phyloP scores from a whole-genome alignment of 2,113 vertebrate species.

The Suricata suricatta region DNA sequence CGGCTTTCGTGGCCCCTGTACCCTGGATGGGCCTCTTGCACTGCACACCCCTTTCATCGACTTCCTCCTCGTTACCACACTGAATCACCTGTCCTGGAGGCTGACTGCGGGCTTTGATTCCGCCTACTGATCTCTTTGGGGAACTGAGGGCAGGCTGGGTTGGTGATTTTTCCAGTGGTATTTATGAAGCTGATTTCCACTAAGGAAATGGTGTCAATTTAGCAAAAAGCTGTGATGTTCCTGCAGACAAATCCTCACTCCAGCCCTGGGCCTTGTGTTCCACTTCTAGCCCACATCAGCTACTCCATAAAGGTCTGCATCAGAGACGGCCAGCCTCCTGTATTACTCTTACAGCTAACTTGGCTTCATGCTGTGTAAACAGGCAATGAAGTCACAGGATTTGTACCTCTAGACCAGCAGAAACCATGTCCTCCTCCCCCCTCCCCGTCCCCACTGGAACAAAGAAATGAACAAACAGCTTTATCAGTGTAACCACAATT shows the following conservation, averaged over 20 bases:
- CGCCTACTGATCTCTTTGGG: neutral
- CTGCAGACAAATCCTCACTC: neutral
- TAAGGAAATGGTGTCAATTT: neutral
- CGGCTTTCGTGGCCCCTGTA: neutral
- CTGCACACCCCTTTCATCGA: rapidly evolving
- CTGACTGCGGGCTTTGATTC: neutral
- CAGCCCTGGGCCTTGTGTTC: neutral
- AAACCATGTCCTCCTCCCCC: too few species aligned
- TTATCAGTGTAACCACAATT: neutral
- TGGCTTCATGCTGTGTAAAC: rapidly evolving
- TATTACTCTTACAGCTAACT: neutral
- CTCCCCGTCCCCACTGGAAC: neutral
- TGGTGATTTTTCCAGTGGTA: neutral
- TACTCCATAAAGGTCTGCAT: neutral
- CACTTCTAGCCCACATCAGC: neutral
- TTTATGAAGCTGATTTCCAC: neutral
- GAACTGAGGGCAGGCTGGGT: neutral
- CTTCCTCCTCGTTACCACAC: neutral
- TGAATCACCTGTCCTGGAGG: neutral
- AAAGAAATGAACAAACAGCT: neutral
- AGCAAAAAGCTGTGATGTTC: neutral
- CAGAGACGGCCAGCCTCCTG: neutral
- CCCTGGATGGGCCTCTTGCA: too few species aligned
- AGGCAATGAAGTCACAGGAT: neutral
- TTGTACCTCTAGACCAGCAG: neutral